phyloP scores from a whole-genome alignment of 1,140 invertebrate species.

The Cardiocondyla obscurior region DNA sequence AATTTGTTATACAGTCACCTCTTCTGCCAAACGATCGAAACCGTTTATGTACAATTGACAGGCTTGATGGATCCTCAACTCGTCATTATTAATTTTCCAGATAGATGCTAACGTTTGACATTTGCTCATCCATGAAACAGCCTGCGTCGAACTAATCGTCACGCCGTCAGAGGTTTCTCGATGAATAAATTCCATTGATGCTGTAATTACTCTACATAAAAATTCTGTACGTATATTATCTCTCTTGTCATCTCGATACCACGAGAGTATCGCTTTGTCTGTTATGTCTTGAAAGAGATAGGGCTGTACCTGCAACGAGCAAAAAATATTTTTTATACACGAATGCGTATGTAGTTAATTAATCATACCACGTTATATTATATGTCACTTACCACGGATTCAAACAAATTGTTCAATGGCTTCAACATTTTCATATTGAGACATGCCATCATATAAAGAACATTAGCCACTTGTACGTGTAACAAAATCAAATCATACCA shows the following conservation, averaged over 20 bases:
- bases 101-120: conserved; percentile 89
- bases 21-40: conserved; percentile 90
- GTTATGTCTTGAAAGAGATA: conserved; percentile 84
- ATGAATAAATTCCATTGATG: conserved; percentile 86
- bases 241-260: conserved; percentile 82
- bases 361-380: conserved; percentile 33
- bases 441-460: conserved; percentile 90
- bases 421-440: conserved; percentile 91
- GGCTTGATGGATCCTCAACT: conserved; percentile 90
- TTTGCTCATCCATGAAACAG: conserved; percentile 88
- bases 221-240: conserved; percentile 86
- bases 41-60: conserved; percentile 90
- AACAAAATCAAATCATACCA: conserved; percentile 91
- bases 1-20: conserved; percentile 82
- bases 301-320: conserved; percentile 81
- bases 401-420: conserved; percentile 91
- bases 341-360: neutral
- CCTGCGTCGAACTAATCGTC: conserved; percentile 85
- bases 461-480: conserved; percentile 90
- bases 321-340: neutral
- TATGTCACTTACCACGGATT: conserved; percentile 85
- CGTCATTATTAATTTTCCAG: conserved; percentile 92
- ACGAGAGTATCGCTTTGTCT: conserved; percentile 79
- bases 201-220: conserved; percentile 87
- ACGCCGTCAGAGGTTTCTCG: conserved; percentile 84